phyloP scores from a whole-genome alignment of 2,888 invertebrate species.

The Drosophila trichaetosa region DNA sequence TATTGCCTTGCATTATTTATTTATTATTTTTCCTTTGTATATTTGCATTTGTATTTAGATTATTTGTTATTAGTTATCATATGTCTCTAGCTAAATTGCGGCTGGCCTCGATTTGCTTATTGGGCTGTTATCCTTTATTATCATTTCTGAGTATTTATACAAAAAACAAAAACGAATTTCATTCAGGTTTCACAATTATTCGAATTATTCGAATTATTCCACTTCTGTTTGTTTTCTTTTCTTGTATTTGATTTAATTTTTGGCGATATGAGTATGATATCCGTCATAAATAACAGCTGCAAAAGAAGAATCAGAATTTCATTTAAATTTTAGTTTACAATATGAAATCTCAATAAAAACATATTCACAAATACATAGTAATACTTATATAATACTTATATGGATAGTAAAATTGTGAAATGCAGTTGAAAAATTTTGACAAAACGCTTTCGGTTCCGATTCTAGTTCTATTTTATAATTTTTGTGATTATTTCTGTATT shows the following conservation, averaged over 20 bases:
- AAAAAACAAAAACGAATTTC: slow-evolving; percentile 37
- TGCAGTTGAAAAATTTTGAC: neutral
- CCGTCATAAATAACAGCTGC: slow-evolving; percentile 62
- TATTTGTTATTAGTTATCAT: slow-evolving; percentile 23
- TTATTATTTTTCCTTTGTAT: slow-evolving; percentile 36
- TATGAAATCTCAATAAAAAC: neutral
- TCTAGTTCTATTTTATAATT: neutral
- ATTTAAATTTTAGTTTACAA: neutral
- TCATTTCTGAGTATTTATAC: slow-evolving; percentile 32
- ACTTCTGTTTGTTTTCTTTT: slow-evolving; percentile 26
- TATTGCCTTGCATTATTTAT: slow-evolving; percentile 64
- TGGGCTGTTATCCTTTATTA: slow-evolving; percentile 47
- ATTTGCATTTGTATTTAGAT: slow-evolving; percentile 29
- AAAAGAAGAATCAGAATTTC: slow-evolving; percentile 11
- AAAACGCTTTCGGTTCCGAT: neutral
- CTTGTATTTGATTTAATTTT: slow-evolving; percentile 40
- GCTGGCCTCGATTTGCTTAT: slow-evolving; percentile 34
- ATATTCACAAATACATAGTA: neutral
- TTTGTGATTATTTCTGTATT: neutral
- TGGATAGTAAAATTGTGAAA: neutral
- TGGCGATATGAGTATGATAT: slow-evolving; percentile 67
- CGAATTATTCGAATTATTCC: slow-evolving; percentile 35
- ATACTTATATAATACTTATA: neutral
- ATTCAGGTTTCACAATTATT: slow-evolving; percentile 35
- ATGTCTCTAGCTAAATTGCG: slow-evolving; percentile 57